A percentile compares a stretch with the other conserved stretches of the same genome.
Conservation (phyloP, 2,113 vertebrate species). For the Myiozetetes cayanensis region DNA sequence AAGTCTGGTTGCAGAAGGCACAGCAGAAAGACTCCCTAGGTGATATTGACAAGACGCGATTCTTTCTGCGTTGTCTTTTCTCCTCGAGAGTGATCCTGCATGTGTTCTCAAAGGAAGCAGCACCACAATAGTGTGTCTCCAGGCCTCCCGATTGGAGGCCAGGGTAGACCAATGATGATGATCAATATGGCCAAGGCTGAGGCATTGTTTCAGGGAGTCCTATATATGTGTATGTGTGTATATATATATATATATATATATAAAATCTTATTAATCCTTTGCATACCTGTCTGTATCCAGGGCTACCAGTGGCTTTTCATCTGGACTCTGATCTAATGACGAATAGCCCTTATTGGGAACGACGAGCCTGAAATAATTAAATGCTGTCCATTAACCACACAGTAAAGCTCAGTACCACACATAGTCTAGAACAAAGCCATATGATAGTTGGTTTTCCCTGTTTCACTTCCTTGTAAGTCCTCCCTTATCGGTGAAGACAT, state of each 20-base stretch:
- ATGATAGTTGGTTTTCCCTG: neutral
- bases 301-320: conserved; percentile 93
- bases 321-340: conserved; percentile 93
- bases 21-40: too few species aligned
- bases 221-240: too few species aligned
- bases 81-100: too few species aligned
- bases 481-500: neutral
- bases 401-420: neutral
- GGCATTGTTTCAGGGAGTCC: too few species aligned
- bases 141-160: too few species aligned
- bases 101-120: too few species aligned
- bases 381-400: neutral
- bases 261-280: neutral
- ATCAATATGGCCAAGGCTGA: too few species aligned
- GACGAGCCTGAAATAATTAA: conserved; percentile 78
- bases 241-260: neutral
- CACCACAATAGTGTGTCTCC: too few species aligned
- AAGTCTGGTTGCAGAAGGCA: too few species aligned
- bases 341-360: conserved; percentile 97
- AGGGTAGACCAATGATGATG: too few species aligned
- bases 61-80: too few species aligned
- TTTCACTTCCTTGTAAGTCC: neutral
- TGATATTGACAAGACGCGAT: too few species aligned
- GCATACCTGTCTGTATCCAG: conserved; percentile 92
- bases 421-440: neutral